Evolutionary conservation across 2,797 vertebrate genomes (phyloP), one percentile per base, ranked within the genome.

Genomic region (Carapus acus): DNA sequence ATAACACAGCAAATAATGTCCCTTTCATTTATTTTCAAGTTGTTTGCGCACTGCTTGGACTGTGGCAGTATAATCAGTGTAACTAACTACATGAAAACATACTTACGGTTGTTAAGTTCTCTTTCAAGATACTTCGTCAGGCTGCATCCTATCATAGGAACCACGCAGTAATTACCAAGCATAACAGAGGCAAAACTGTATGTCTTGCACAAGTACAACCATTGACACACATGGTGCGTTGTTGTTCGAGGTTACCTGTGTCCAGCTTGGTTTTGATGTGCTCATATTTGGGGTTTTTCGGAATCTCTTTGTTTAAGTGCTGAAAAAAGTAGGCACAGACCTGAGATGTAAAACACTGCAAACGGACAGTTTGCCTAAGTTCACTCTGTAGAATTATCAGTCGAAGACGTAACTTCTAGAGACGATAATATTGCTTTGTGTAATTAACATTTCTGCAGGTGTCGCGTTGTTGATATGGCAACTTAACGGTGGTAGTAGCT

Each of bases 101-200:
- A 93, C 94, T 92, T 79, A 98, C 95, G 94, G 87, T 76, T 94
- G 78, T 91, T 92, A 11, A 93, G 90, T 17, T 94, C 90, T 76
- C 80, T 93, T 77, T 96, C 94, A 72, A 89, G 85, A 60, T 96
- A 92, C 71, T 94, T 97, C 0, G 92, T 88, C 62, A 94, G 83
- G 65, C 94, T 98, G 77, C 65, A 89, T 53, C 94, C 94, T 96
- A 19, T 19, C 31, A 50, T 41, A 66, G 12, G 41, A 43, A 20
- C 15, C 40, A 52, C 14, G 15, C n/a, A 7, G 2, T 4, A 13
- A 13, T 33, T 33, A 33, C 4, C 31, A 9, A 3, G 4, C 34
- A 36, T 36, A 36, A 3, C 14, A 36, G 2, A 36, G 34, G 34
- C 4, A 33, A 33, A 33, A 11, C 9, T 33, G 9, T 13, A 33